Base-by-base conservation (phyloP, 2,888 invertebrate species). In the Phortica okadai region DNA sequence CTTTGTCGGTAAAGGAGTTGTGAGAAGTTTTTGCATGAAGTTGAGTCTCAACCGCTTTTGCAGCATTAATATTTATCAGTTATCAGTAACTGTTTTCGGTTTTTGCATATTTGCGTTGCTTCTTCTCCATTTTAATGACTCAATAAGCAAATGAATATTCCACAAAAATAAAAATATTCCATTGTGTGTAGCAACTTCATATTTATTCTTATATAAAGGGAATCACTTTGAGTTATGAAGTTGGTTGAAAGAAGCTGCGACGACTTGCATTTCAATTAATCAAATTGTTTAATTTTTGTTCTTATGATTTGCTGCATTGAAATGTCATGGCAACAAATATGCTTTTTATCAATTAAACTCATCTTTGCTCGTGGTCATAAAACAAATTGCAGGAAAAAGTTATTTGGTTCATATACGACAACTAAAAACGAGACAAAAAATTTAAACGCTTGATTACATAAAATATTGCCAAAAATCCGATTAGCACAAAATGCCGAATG, bases 61-160 rank as follows among this genome's bases (percentile, higher is more conserved):
- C 77, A 80, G 84, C 85, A 85, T 85, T 85, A 88, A 85, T 85
- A 85, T 85, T 85, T 85, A 85, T 85, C 88, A 85, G 86, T 83
- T 82, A 85, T 88, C 87, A 86, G 76, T 77, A 6, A 58, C n/a
- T 16, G 75, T 80, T 84, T 73, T 72, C 73, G 77, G 76, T 81
- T 41, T 25, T 54, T 64, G 11, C 44, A 33, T 74, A 50, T 72
- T 75, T 16, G 41, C 69, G 56, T 73, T 76, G 59, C 44, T 59
- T 6, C 21, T 73, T 62, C 70, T 81, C 58, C 56, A 75, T 73
- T 74, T 45, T 44, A 21, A 88, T 77, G 88, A 87, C 85, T 85
- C 88, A 85, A 87, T 85, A 84, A 87, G 78, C 80, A 80, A 84
- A 85, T 86, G 80, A 85, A 85, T 86, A 80, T 81, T 67, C 75